Base-by-base conservation (phyloP, 2,797 vertebrate species). In the Falco peregrinus region DNA sequence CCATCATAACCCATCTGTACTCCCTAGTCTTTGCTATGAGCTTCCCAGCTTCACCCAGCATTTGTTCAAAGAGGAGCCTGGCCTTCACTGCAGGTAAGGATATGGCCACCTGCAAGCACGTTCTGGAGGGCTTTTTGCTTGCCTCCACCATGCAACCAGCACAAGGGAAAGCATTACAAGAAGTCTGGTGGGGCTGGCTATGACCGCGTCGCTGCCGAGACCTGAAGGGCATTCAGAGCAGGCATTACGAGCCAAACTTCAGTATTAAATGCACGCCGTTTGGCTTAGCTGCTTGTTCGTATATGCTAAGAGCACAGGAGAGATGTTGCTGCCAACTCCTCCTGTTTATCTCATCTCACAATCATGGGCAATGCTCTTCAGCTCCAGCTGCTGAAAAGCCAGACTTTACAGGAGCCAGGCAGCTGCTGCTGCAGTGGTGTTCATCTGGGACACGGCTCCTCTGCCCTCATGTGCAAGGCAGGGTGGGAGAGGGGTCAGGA, bases 341-440 rank as follows among this genome's bases (percentile, higher is more conserved):
- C 51, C 18, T 71, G 4, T 54, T 83, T 54, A 41, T 77, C 20
- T 15, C 5, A 4, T 35, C 29, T 82, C 65, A 4, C 29, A 59
- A 10, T 12, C 71, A 53, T 33, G 53, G 29, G n/a, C 31, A 25
- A 65, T 20, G 45, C 59, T 87, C 18, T 77, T 64, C 50, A 86
- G 35, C 43, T 82, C 53, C 57, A 51, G 33, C 50, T 47, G 57
- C 77, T 64, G 29, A 76, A 64, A 21, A 63, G 56, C 8, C 37
- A 37, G 37, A 31, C 11, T 57, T 35, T 5, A 33, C 19, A 28
- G 43, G 48, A 37, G 63, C 17, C 69, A 45, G 16, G 21, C 47
- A 45, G 48, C 68, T 79, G 33, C 47, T 1, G 1, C 45, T 6
- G 14, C 21, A 17, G 25, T 0, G 2, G 10, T 9, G 22, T 29